Conservation (phyloP, 2,113 vertebrate genomes). For the Delphinus delphis region DNA sequence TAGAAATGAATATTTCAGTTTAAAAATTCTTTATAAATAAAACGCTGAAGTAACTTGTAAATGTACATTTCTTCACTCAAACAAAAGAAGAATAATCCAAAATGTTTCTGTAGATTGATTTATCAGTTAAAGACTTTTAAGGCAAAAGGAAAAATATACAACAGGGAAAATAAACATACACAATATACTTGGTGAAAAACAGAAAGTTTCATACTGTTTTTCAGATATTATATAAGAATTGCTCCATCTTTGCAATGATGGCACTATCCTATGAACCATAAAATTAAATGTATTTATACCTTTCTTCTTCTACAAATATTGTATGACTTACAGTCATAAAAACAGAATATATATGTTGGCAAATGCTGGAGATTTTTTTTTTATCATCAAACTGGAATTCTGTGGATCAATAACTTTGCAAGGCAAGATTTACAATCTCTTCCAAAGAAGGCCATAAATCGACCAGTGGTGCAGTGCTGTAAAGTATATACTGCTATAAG, state of each 20-base stretch:
- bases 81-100: neutral
- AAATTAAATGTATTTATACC: conserved; percentile 57
- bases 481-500: conserved; percentile 26
- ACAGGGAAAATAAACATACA: neutral
- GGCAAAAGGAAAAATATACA: neutral
- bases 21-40: conserved; percentile 20
- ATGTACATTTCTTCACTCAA: neutral
- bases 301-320: conserved; percentile 51
- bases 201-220: conserved; percentile 21
- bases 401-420: conserved; percentile 63
- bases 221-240: conserved; percentile 28
- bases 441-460: conserved; percentile 54
- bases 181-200: neutral
- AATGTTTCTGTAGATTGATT: neutral
- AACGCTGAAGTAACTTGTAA: neutral
- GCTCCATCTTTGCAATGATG: conserved; percentile 20
- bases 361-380: conserved; percentile 18
- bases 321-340: conserved; percentile 7
- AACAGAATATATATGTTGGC: neutral
- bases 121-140: neutral
- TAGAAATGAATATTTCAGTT: conserved; percentile 24
- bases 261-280: neutral
- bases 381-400: conserved; percentile 41
- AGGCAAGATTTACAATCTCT: conserved; percentile 52
- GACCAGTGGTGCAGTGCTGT: conserved; percentile 7